Percentiles rank a stretch among this genome's conserved stretches.
Conservation (phyloP, 2,113 vertebrate species). For the Tetrao urogallus region DNA sequence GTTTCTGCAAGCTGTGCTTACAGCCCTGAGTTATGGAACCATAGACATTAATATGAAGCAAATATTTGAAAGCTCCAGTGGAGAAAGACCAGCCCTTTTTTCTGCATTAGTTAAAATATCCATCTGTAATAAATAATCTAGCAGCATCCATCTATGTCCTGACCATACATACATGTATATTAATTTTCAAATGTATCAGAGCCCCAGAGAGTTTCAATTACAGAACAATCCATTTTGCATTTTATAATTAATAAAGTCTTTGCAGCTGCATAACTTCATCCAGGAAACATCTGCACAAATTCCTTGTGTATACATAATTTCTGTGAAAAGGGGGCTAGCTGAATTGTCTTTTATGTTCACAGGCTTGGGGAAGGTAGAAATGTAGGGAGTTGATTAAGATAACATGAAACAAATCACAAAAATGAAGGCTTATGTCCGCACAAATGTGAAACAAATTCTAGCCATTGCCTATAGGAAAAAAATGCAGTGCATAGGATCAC, state of each 20-base stretch:
- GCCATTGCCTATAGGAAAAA: neutral
- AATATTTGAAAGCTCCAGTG: conserved; percentile 76
- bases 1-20: conserved; percentile 75
- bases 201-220: conserved; percentile 74
- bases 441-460: neutral
- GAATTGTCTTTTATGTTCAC: conserved; percentile 53
- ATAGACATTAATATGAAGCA: conserved; percentile 70
- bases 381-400: neutral
- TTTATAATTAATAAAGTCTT: conserved; percentile 81
- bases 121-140: conserved; percentile 75
- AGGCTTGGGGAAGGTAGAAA: conserved; percentile 22
- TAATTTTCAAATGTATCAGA: conserved; percentile 66
- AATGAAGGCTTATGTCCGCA: neutral
- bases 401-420: neutral
- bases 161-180: conserved; percentile 32
- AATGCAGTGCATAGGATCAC: neutral
- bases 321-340: conserved; percentile 44
- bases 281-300: conserved; percentile 76
- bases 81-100: conserved; percentile 58
- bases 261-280: conserved; percentile 75
- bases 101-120: conserved; percentile 57
- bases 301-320: conserved; percentile 64
- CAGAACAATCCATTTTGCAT: conserved; percentile 74
- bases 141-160: conserved; percentile 62
- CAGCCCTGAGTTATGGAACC: conserved; percentile 65